Evolutionary conservation across 2,888 invertebrate genomes (phyloP).

Genomic region (Acrobasis suavella): DNA sequence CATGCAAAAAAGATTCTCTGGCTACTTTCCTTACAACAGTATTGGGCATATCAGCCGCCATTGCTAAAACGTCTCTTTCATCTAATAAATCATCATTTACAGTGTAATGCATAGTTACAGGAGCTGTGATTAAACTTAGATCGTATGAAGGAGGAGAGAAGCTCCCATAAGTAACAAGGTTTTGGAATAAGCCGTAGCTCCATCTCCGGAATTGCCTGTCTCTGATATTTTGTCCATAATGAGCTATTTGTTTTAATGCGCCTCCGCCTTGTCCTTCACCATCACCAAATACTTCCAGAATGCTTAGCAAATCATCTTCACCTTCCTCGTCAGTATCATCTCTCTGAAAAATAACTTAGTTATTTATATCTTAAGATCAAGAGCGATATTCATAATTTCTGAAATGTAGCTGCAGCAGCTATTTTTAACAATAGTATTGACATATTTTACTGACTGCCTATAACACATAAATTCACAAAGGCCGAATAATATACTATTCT

Average conservation of each 20-base stretch:
- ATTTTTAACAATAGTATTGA: no score
- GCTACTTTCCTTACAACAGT: conserved; percentile 49
- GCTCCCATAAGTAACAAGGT: conserved; percentile 46
- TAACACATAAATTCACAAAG: no score
- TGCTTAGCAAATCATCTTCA: not conserved
- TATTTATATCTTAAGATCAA: no score
- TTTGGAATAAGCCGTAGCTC: conserved; percentile 47
- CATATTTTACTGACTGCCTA: no score
- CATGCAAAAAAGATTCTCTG: conserved; percentile 51
- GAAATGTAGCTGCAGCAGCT: no score
- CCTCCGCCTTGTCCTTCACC: conserved; percentile 42
- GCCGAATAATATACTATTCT: no score
- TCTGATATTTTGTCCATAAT: conserved; percentile 65
- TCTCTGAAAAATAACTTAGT: not conserved
- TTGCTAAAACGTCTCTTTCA: conserved; percentile 55
- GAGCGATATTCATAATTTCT: no score
- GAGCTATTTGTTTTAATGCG: conserved; percentile 60
- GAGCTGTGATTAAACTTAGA: conserved; percentile 46
- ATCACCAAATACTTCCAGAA: conserved; percentile 13
- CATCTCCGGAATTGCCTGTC: conserved; percentile 56
- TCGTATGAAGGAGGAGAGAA: conserved; percentile 52
- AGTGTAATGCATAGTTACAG: conserved; percentile 60
- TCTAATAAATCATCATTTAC: conserved; percentile 50
- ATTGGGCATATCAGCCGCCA: conserved; percentile 57
- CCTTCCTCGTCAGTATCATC: not conserved